Evolutionary conservation across 2,797 vertebrate species (phyloP).

Genomic region (Thripadectes ignobilis): DNA sequence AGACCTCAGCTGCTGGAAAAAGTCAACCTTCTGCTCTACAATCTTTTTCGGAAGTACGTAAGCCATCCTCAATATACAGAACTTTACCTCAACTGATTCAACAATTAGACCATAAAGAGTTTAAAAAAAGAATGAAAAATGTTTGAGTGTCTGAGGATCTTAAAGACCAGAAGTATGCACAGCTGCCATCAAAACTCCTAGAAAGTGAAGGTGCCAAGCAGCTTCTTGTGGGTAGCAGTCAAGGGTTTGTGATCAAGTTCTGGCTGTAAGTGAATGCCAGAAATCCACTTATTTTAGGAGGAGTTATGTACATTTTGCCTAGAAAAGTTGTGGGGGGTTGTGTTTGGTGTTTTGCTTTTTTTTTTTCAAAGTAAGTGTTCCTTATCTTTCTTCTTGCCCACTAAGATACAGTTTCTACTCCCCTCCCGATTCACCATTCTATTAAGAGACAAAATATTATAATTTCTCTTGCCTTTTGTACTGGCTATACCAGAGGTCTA

Average conservation of each 20-base stretch:
- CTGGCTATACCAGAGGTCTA: not conserved
- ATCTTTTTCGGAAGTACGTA: conserved; percentile 91
- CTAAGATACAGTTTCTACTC: not conserved
- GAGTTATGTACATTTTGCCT: not conserved
- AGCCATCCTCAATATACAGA: not conserved
- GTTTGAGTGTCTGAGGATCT: not conserved
- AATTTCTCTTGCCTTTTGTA: not conserved
- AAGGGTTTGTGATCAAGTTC: not conserved
- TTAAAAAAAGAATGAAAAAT: not conserved
- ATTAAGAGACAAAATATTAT: not conserved
- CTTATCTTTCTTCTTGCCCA: not conserved
- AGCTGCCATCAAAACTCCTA: not conserved
- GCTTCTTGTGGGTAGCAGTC: not conserved
- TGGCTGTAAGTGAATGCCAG: not conserved
- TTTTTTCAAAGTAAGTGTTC: not conserved
- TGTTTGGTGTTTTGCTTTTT: not conserved
- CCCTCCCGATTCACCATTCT: not conserved
- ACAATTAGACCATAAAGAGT: not conserved
- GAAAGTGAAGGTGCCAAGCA: not conserved
- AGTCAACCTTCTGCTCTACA: conserved; percentile 89
- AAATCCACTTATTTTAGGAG: not conserved
- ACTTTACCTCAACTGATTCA: not conserved
- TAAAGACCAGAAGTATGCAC: not conserved
- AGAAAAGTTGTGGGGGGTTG: not conserved
- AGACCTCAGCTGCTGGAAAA: conserved; percentile 89